Evolutionary conservation across 2,888 invertebrate species (phyloP).

Genomic region (Drosophila planitibia): DNA sequence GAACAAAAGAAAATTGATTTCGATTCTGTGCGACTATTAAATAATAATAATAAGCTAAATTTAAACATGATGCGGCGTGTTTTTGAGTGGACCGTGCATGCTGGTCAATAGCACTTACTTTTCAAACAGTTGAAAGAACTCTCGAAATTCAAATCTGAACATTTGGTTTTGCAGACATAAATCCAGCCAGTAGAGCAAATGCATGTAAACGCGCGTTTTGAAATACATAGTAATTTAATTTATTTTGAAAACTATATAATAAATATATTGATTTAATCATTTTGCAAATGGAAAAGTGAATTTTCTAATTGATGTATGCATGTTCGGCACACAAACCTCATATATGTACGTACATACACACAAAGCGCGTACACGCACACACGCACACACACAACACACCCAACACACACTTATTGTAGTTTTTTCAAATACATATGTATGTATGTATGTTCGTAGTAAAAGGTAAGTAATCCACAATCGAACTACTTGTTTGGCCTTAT

Average conservation of each 20-base stretch:
- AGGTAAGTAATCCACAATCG: conserved; percentile 15
- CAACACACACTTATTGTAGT: background rate
- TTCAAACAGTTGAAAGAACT: background rate
- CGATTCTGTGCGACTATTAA: background rate
- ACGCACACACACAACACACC: background rate
- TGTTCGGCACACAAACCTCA: conserved; percentile 6
- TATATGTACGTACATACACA: conserved; percentile 5
- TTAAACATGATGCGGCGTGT: background rate
- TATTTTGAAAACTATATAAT: conserved; percentile 71
- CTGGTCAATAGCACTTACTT: background rate
- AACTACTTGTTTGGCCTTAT: conserved; percentile 70
- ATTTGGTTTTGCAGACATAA: background rate
- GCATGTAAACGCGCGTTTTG: background rate
- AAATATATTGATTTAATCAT: conserved; percentile 67
- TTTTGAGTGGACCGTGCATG: background rate
- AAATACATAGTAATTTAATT: conserved; percentile 28
- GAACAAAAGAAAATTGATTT: background rate
- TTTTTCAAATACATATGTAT: conserved; percentile 8
- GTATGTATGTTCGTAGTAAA: conserved; percentile 15
- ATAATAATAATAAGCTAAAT: background rate
- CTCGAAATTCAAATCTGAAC: background rate
- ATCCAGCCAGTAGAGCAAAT: background rate
- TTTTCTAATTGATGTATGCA: conserved; percentile 23
- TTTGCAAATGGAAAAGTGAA: conserved; percentile 53
- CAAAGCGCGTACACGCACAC: conserved; percentile 4